Evolutionary conservation across 2,113 vertebrate species (phyloP).

Genomic region (Crotophaga sulcirostris): DNA sequence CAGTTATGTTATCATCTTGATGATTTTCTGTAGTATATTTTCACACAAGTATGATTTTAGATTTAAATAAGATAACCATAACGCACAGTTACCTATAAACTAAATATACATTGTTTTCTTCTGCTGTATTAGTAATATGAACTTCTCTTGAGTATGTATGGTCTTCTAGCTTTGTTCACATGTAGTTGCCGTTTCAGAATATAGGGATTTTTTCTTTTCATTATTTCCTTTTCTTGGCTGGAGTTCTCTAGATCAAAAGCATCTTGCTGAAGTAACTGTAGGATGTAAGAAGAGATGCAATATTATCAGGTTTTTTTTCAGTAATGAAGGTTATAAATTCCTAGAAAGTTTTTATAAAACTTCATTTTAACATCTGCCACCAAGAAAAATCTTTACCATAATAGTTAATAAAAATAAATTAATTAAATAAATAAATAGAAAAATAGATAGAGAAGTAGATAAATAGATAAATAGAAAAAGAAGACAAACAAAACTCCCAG

Average conservation of each 20-base stretch:
- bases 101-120: conserved; percentile 63
- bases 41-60: conserved; percentile 69
- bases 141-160: conserved; percentile 93
- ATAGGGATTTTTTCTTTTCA: conserved; percentile 95
- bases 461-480: neutral
- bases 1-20: conserved; percentile 61
- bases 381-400: neutral
- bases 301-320: neutral
- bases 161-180: conserved; percentile 89
- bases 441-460: too few relatives aligned
- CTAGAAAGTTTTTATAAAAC: neutral
- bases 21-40: conserved; percentile 65
- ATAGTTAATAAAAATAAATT: too few relatives aligned
- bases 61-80: conserved; percentile 69
- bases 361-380: neutral
- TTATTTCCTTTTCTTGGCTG: conserved; percentile 80
- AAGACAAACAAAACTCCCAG: neutral
- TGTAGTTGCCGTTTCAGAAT: conserved; percentile 92
- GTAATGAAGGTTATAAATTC: neutral
- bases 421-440: neutral
- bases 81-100: conserved; percentile 78
- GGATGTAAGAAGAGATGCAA: neutral
- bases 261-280: conserved; percentile 84
- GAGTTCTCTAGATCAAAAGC: conserved; percentile 76
- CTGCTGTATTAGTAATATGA: conserved; percentile 84